phyloP scores from a whole-genome alignment of 2,888 invertebrate genomes.

The Drosophila formosana region DNA sequence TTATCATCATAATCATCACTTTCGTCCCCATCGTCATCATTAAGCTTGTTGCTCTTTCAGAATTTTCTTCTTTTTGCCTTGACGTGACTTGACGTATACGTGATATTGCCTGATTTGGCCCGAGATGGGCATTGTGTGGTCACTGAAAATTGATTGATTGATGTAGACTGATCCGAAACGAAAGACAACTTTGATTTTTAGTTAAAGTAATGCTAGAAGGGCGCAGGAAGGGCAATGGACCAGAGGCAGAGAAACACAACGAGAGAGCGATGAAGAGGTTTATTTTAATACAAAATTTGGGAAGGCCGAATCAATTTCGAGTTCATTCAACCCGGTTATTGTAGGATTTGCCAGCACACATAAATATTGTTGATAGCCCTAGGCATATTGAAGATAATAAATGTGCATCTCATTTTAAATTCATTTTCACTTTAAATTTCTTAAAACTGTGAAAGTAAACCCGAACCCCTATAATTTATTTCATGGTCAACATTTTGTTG shows the following conservation, averaged over 20 bases:
- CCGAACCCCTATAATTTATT: no score
- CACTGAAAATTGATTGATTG: constrained; percentile 68
- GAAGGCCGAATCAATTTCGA: constrained; percentile 13
- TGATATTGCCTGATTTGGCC: constrained; percentile 52
- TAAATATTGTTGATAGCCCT: neutral
- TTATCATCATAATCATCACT: constrained; percentile 29
- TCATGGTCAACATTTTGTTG: constrained; percentile 23
- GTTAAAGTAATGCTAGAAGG: constrained; percentile 36
- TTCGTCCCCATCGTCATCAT: neutral
- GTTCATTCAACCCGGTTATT: constrained; percentile 38
- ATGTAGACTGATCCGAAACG: constrained; percentile 56
- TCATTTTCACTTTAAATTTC: neutral
- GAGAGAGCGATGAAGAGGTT: neutral
- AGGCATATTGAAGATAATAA: neutral
- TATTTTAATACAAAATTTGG: constrained; percentile 28
- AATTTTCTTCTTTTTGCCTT: constrained; percentile 10
- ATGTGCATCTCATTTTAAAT: neutral
- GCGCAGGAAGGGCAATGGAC: neutral
- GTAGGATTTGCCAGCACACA: neutral
- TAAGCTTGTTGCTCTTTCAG: constrained; percentile 29
- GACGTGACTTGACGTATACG: constrained; percentile 64
- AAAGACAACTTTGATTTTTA: constrained; percentile 68
- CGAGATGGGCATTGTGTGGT: constrained; percentile 37
- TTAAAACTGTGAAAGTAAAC: neutral
- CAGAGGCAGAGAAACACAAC: no score